Evolutionary conservation across 2,113 vertebrate species (phyloP).

Genomic region (Alethe castanea): DNA sequence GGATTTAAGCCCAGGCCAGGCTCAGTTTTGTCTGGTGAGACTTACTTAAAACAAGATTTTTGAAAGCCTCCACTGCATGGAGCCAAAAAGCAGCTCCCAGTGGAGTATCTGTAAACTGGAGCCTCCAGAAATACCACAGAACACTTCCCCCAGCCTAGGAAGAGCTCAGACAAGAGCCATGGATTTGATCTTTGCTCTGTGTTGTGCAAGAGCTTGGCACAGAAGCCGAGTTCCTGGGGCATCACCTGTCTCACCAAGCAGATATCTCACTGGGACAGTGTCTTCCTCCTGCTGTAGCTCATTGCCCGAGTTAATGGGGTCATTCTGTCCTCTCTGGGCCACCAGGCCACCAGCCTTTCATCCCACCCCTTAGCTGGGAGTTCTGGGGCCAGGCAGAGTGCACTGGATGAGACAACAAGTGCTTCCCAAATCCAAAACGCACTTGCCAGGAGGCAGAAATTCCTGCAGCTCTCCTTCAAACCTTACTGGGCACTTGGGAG

Average conservation of each 20-base stretch:
- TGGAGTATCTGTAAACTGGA: not conserved
- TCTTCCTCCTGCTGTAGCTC: not conserved
- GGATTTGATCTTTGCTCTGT: not conserved
- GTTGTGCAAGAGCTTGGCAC: not conserved
- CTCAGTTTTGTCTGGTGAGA: not conserved
- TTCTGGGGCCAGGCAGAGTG: not conserved
- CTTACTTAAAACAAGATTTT: not conserved
- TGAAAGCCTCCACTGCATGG: not conserved
- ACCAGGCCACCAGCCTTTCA: not conserved
- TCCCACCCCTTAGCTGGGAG: not conserved
- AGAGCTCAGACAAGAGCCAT: not conserved
- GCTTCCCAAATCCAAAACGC: fast-evolving
- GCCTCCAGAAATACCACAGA: not conserved
- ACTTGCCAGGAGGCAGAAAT: not conserved
- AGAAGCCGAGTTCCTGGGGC: not conserved
- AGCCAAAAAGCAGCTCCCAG: not conserved
- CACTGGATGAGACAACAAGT: not conserved
- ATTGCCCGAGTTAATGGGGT: not conserved
- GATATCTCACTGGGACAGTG: not conserved
- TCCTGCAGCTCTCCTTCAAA: not conserved
- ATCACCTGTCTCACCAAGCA: not conserved
- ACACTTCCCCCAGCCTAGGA: not conserved
- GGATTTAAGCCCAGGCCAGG: not conserved
- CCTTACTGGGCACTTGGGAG: not conserved
- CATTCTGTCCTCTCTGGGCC: not conserved